Evolutionary conservation across 2,797 vertebrate genomes (phyloP).

Genomic region (Myotis myotis): DNA sequence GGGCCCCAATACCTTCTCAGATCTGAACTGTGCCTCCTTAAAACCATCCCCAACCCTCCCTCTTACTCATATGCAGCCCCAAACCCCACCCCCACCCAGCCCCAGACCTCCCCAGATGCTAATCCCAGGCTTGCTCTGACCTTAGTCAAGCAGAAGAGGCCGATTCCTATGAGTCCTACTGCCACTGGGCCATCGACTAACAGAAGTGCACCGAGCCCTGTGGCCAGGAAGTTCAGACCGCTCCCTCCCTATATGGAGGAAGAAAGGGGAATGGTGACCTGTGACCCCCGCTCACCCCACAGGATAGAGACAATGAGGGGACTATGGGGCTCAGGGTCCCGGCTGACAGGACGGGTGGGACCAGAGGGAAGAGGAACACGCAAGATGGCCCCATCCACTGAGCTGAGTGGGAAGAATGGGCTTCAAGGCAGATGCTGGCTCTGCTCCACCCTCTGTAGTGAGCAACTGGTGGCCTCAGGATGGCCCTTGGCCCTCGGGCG

Average conservation of each 20-base stretch:
- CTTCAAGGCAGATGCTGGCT: not conserved
- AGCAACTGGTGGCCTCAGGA: not conserved
- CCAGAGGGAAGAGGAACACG: not conserved
- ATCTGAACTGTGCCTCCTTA: not conserved
- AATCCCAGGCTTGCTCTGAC: not conserved
- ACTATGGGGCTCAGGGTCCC: not conserved
- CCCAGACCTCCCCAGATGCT: not conserved
- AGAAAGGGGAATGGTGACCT: not conserved
- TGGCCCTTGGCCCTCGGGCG: too few relatives aligned
- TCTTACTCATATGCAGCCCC: not conserved
- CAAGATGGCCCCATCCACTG: not conserved
- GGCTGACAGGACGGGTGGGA: not conserved
- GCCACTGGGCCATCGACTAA: too few relatives aligned
- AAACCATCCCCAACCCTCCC: not conserved
- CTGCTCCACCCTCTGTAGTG: not conserved
- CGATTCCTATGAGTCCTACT: too few relatives aligned
- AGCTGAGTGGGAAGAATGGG: not conserved
- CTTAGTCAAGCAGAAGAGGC: too few relatives aligned
- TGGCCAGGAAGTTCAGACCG: too few relatives aligned
- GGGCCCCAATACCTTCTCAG: not conserved
- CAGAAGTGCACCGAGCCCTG: too few relatives aligned
- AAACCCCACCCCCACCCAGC: fast-evolving
- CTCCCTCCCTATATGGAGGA: not conserved
- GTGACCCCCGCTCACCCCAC: not conserved
- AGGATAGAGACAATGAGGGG: not conserved